These are phyloP conservation scores for Scrobipalpa costella DNA, from an alignment of 2,888 invertebrate genomes.

Conservation along the genomic window DNA sequence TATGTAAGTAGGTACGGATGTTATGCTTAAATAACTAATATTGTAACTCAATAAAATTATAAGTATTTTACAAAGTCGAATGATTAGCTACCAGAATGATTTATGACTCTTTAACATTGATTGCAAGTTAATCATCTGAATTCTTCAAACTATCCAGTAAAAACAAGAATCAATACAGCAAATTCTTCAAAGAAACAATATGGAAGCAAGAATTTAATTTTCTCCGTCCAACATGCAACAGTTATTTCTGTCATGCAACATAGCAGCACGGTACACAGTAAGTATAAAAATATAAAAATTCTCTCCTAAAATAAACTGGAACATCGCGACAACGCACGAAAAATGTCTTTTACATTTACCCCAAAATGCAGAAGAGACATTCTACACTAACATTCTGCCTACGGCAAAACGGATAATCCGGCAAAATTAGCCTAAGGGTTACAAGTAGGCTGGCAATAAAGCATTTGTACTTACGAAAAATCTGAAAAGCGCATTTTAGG, in stretches of 20 bases:
- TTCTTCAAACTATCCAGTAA: neutral
- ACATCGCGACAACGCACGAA: constrained; percentile 42
- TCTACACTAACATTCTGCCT: neutral
- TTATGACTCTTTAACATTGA: too few relatives aligned
- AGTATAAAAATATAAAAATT: constrained; percentile 37
- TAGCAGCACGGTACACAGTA: constrained; percentile 23
- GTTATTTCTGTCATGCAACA: constrained; percentile 28
- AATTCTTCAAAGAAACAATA: constrained; percentile 12
- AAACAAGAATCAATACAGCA: constrained; percentile 9
- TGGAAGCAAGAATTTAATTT: constrained; percentile 5
- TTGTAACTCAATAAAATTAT: too few relatives aligned
- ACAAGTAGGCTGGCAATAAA: too few relatives aligned
- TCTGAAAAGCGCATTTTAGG: too few relatives aligned
- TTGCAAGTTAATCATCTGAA: too few relatives aligned
- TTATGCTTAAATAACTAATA: too few relatives aligned
- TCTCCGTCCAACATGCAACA: constrained; percentile 4
- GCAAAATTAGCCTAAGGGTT: too few relatives aligned
- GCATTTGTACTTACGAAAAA: too few relatives aligned
- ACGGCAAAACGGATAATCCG: too few relatives aligned
- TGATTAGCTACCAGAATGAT: too few relatives aligned
- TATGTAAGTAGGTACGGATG: too few relatives aligned
- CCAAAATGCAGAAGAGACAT: constrained; percentile 7
- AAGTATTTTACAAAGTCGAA: too few relatives aligned
- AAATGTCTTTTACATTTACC: constrained; percentile 35
- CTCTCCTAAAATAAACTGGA: constrained; percentile 40